Conservation (phyloP, 2,888 invertebrate genomes). For the Agrenia bidenticulata region DNA sequence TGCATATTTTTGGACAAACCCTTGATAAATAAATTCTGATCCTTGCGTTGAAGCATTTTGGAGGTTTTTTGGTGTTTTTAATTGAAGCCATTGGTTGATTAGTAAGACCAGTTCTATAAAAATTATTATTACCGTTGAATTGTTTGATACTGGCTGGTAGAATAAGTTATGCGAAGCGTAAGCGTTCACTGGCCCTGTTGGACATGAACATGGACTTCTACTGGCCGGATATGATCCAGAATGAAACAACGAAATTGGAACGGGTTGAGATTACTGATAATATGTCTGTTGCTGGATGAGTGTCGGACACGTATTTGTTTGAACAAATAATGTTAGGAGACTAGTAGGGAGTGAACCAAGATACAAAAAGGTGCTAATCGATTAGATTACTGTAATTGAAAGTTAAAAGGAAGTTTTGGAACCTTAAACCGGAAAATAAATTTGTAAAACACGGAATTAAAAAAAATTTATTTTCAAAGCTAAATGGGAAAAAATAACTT, state of each 20-base stretch:
- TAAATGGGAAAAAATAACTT: no score
- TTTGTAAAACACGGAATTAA: no score
- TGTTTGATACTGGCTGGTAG: neutral
- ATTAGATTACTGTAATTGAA: no score
- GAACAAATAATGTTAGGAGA: no score
- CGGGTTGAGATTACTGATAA: neutral
- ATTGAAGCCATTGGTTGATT: neutral
- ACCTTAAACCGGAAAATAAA: no score
- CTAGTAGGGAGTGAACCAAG: no score
- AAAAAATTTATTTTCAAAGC: no score
- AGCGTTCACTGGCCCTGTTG: neutral
- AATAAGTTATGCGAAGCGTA: neutral
- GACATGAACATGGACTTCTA: neutral
- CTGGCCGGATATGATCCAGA: neutral
- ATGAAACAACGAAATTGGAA: neutral
- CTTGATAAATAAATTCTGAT: constrained; percentile 20
- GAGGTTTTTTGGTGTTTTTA: neutral
- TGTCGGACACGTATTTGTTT: no score
- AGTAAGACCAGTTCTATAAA: neutral
- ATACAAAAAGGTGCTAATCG: no score
- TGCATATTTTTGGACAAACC: constrained; percentile 30
- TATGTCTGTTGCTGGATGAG: no score
- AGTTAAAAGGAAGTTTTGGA: no score
- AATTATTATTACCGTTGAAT: neutral
- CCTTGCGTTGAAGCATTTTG: no score